Evolutionary conservation across 2,113 vertebrate genomes (phyloP), one percentile per base, ranked within the genome.

Genomic region (Oxygymnocypris stewartii): DNA sequence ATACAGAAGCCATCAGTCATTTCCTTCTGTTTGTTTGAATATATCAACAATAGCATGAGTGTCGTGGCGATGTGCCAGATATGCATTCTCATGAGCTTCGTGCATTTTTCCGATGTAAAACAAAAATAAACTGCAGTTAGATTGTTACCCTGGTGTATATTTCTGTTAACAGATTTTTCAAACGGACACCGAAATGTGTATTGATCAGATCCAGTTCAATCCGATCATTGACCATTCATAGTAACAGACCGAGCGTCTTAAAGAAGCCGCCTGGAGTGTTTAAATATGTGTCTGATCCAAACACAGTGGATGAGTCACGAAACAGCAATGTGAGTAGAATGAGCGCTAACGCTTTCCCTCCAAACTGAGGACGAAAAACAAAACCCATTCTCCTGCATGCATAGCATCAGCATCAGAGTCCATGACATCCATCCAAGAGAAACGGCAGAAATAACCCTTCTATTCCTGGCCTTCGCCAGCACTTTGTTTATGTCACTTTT

Each of bases 361-460:
- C 82, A 87, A 91, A 86, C 82, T 84, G 86, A 86, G 85, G 87
- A 87, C 75, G 67, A 37, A 87, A 86, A 88, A 82, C 87, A 77
- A 82, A 89, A 89, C n/a, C 65, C 86, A 74, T 88, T 89, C 82
- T 63, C 79, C 74, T 81, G 81, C 88, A 85, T 88, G 84, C 90
- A 87, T 87, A 61, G 84, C 89, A 87, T 90, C 28, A 57, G 23
- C 61, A 25, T 14, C 88, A 90, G 88, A 90, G 86, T 12, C n/a
- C 61, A 84, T 61, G 85, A 83, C 84, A 88, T 65, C 85, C 47
- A 74, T 94, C 94, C 94, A 95, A 95, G 89, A 94, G 92, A 93
- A 95, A 94, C 93, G 93, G 89, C 92, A 89, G 90, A 94, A 95
- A 95, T 95, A 95, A 93, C 91, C 88, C 85, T 89, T 90, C 94